phyloP scores from a whole-genome alignment of 2,113 vertebrate genomes.

The Mobula birostris region DNA sequence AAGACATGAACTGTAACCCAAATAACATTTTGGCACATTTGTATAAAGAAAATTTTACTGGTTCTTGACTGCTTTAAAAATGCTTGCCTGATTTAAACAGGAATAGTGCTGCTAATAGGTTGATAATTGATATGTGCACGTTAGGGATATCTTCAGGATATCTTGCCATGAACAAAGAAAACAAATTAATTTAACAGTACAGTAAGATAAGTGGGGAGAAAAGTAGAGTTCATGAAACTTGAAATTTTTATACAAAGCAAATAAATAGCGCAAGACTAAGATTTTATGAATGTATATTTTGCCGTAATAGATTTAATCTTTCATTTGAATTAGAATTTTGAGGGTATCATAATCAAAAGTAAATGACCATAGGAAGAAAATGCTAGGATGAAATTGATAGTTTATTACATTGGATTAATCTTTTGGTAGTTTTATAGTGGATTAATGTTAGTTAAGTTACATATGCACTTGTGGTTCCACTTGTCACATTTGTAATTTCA shows the following conservation, averaged over 20 bases:
- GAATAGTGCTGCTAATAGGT: not conserved
- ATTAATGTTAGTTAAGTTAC: not conserved
- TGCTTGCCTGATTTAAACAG: not conserved
- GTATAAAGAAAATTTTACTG: not conserved
- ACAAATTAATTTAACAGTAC: constrained; percentile 27
- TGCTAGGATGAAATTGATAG: no score
- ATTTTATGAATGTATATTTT: not conserved
- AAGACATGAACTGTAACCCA: not conserved
- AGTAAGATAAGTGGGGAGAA: not conserved
- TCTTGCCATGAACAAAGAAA: not conserved
- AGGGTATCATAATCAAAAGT: not conserved
- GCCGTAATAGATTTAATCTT: not conserved
- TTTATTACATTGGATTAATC: not conserved
- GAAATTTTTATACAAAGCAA: not conserved
- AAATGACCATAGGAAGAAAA: not conserved
- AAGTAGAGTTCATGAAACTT: no score
- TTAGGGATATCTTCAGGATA: constrained; percentile 7
- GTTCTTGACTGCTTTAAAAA: not conserved
- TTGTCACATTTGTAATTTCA: not conserved
- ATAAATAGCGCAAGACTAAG: not conserved
- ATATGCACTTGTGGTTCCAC: not conserved
- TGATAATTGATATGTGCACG: not conserved
- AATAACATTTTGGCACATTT: not conserved
- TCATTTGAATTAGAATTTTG: not conserved
- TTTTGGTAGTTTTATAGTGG: not conserved